Conservation (phyloP, 2,113 vertebrate genomes). For the Aramus guarauna region DNA sequence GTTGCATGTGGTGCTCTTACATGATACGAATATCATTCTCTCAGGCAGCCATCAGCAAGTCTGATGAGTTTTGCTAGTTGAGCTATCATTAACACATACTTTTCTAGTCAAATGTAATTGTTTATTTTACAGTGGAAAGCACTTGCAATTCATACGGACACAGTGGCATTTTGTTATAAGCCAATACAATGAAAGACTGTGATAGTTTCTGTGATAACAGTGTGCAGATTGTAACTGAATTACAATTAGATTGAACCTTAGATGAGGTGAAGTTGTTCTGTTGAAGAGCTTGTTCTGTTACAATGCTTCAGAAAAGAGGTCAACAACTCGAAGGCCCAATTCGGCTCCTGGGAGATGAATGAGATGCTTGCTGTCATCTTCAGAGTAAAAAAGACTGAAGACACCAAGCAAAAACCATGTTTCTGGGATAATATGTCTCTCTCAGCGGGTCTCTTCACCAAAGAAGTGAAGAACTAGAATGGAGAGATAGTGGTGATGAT, state of each 20-base stretch:
- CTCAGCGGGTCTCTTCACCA: not conserved
- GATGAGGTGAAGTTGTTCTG: slow-evolving; percentile 1
- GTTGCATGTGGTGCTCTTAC: not conserved
- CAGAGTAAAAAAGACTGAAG: not conserved
- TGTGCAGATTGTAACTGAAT: not conserved
- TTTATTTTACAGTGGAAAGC: slow-evolving; percentile 8
- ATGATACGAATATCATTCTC: not conserved
- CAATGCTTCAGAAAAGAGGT: not conserved
- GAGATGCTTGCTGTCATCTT: not conserved
- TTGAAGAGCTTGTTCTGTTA: not conserved
- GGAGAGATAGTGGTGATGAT: not conserved
- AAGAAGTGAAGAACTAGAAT: not conserved
- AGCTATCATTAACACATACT: not conserved
- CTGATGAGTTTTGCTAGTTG: not conserved
- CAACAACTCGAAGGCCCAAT: not conserved
- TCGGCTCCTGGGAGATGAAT: not conserved
- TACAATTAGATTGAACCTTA: not conserved
- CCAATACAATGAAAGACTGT: slow-evolving; percentile 20
- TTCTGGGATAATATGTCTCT: not conserved
- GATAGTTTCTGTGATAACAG: slow-evolving; percentile 10
- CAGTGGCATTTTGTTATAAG: slow-evolving; percentile 23
- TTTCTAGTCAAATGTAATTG: slow-evolving; percentile 3
- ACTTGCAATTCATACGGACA: slow-evolving; percentile 11
- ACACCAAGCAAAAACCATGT: not conserved
- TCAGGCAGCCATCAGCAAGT: not conserved